Evolutionary conservation across 2,888 invertebrate species (phyloP), one percentile per base, ranked within the genome.

Genomic region (Aphodius granarius): DNA sequence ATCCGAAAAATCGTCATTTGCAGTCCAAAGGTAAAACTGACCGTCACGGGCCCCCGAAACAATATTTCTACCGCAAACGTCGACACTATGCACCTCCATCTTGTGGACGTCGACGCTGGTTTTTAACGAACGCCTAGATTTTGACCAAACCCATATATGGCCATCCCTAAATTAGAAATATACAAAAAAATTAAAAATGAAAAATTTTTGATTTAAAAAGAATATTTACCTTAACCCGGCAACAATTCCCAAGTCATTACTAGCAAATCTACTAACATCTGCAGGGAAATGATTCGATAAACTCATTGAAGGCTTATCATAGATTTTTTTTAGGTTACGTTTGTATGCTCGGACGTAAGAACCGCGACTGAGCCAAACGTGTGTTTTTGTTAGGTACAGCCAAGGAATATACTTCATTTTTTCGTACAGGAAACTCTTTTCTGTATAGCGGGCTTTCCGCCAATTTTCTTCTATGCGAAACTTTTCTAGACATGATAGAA

Each of bases 301-400:
- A 2, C 13, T 19, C 66, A 16, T 66, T 16, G 78, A 74, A 68
- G 76, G 82, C 79, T 23, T 79, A 75, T 9, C 83, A 80, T 76
- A 64, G 15, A 79, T 23, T 71, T 73, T 63, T 5, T 15, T 81
- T 76, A 76, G 81, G 82, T 64, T 84, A 82, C 79, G 85, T 81
- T 79, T 84, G 82, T 78, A 89, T 73, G 62, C 85, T 79, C 77
- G 86, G 83, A 86, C 84, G 71, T 79, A 81, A 79, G 81, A 86
- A 20, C 89, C 89, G 79, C 89, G 87, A 66, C 91, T 89, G 78
- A 91, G 87, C 88, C 91, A 92, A 0, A 92, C 79, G 23, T 82
- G 82, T 18, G 89, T 85, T 0, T 84, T 85, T 6, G 89, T 89
- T 62, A 92, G 80, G 71, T 88, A 85, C 6, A 92, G 80, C 87